Percentiles rank a stretch among this genome's conserved stretches.
Conservation (phyloP, 2,888 invertebrate species). For the Ganaspis brasiliensis region DNA sequence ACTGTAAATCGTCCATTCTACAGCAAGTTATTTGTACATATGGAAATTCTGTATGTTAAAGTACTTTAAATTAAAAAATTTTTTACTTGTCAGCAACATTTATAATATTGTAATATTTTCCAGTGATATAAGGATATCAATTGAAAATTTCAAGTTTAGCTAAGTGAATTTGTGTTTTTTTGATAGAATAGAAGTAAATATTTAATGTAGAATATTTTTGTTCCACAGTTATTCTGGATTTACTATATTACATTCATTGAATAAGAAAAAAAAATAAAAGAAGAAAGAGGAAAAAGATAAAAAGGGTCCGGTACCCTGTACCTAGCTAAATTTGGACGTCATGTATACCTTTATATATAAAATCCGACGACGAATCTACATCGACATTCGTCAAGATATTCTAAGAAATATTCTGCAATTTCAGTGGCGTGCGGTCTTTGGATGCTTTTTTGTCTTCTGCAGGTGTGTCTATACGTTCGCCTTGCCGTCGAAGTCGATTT, state of each 20-base stretch:
- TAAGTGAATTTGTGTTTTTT: too few relatives aligned
- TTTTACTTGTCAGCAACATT: too few relatives aligned
- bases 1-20: too few relatives aligned
- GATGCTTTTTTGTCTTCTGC: conserved; percentile 63
- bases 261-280: not conserved
- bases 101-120: too few relatives aligned
- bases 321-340: conserved; percentile 29
- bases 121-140: too few relatives aligned
- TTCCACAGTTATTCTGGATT: too few relatives aligned
- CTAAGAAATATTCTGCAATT: conserved; percentile 71
- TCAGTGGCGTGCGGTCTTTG: conserved; percentile 63
- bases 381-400: conserved; percentile 45
- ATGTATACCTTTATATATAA: not conserved
- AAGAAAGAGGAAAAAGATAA: not conserved
- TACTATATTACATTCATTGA: not conserved
- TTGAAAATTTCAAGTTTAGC: too few relatives aligned
- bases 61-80: too few relatives aligned
- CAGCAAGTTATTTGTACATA: too few relatives aligned
- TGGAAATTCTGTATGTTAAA: too few relatives aligned
- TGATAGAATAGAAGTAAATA: too few relatives aligned
- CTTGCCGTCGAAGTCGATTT: conserved; percentile 81
- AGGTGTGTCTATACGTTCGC: conserved; percentile 77
- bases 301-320: not conserved
- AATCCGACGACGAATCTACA: conserved; percentile 21
- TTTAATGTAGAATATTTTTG: too few relatives aligned